These are phyloP conservation scores for Pardosa pseudoannulata DNA, from an alignment of 2,888 invertebrate species.

Conservation along the genomic window DNA sequence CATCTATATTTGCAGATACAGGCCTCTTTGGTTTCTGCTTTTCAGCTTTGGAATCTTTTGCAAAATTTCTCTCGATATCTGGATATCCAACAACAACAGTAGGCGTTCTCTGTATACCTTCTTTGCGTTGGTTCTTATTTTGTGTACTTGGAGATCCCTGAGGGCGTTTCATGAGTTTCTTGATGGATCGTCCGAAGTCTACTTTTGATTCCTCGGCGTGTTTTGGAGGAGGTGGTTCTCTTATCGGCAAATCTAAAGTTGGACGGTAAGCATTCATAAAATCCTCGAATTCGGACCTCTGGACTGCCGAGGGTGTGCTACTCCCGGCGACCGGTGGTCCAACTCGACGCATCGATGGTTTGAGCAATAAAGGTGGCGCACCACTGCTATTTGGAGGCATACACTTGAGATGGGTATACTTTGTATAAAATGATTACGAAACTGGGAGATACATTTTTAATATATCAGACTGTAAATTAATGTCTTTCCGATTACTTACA, in stretches of 20 bases:
- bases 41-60: slow-evolving; percentile 34
- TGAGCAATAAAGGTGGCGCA: slow-evolving; percentile 33
- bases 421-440: background rate
- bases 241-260: slow-evolving; percentile 33
- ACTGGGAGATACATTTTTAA: background rate
- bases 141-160: slow-evolving; percentile 36
- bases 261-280: slow-evolving; percentile 66
- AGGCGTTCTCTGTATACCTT: slow-evolving; percentile 54
- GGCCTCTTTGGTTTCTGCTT: slow-evolving; percentile 54
- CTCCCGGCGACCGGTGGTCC: slow-evolving; percentile 56
- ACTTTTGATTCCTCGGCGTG: slow-evolving; percentile 38
- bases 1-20: slow-evolving; percentile 44
- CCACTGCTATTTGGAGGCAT: slow-evolving; percentile 65
- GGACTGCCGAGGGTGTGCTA: slow-evolving; percentile 42
- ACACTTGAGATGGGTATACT: slow-evolving; percentile 17
- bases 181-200: slow-evolving; percentile 60
- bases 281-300: slow-evolving; percentile 68
- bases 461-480: too few relatives aligned
- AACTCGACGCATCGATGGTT: slow-evolving; percentile 58
- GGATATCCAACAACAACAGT: slow-evolving; percentile 7
- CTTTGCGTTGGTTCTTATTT: slow-evolving; percentile 43
- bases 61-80: slow-evolving; percentile 37
- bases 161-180: slow-evolving; percentile 54
- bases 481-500: too few relatives aligned
- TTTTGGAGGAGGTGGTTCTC: slow-evolving; percentile 17